Evolutionary conservation across 2,113 vertebrate species (phyloP).

Genomic region (Fulmarus glacialis): DNA sequence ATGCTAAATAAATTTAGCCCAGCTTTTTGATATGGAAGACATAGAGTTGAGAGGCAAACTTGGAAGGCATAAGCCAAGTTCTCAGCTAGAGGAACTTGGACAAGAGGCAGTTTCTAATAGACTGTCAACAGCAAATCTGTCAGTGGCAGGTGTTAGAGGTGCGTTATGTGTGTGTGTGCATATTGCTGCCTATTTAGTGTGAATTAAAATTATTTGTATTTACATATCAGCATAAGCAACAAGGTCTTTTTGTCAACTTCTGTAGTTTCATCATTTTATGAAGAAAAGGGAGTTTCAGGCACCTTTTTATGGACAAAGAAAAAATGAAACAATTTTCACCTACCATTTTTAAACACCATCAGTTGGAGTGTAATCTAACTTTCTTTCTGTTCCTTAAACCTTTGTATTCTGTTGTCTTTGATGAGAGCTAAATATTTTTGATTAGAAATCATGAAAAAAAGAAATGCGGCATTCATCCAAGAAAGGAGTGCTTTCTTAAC

Average conservation of each 20-base stretch:
- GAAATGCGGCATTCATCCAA: constrained; percentile 28
- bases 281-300: not conserved
- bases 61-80: not conserved
- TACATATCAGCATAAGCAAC: not conserved
- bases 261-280: not conserved
- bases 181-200: not conserved
- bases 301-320: not conserved
- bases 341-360: not conserved
- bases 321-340: not conserved
- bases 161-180: not conserved
- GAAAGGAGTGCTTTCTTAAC: constrained; percentile 45
- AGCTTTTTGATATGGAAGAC: not conserved
- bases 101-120: not conserved
- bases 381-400: not conserved
- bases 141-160: not conserved
- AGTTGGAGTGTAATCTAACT: not conserved
- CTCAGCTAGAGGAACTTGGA: not conserved
- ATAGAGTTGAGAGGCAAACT: not conserved
- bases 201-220: not conserved
- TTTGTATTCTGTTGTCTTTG: not conserved
- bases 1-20: not conserved
- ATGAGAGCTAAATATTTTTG: not conserved
- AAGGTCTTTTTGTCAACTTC: not conserved
- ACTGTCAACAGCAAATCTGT: not conserved
- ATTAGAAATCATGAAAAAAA: not conserved